Percentiles rank a stretch among this genome's conserved stretches.
Conservation (phyloP, 1,140 invertebrate genomes). For the Pseudomyrmex cubaensis region DNA sequence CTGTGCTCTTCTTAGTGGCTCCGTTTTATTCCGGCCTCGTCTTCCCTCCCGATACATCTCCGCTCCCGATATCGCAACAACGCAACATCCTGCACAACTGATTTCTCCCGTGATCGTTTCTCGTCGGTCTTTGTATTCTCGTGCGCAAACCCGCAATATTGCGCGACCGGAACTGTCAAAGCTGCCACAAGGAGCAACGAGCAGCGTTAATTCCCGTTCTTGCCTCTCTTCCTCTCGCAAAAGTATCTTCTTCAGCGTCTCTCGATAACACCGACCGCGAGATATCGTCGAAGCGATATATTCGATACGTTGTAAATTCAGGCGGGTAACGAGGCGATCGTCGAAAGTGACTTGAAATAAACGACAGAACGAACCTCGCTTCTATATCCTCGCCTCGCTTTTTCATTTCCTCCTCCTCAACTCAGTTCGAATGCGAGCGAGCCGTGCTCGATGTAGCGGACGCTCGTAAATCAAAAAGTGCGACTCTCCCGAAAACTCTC, state of each 20-base stretch:
- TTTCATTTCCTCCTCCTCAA: slow-evolving; percentile 67
- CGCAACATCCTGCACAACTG: slow-evolving; percentile 26
- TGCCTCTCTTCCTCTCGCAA: neutral
- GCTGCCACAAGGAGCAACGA: neutral
- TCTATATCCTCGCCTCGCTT: slow-evolving; percentile 56
- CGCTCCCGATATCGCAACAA: slow-evolving; percentile 50
- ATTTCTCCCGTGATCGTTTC: slow-evolving; percentile 41
- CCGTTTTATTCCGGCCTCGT: neutral
- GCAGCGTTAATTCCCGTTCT: neutral
- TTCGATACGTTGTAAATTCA: slow-evolving; percentile 81
- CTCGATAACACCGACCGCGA: slow-evolving; percentile 50
- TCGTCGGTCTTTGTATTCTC: slow-evolving; percentile 40
- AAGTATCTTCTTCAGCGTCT: slow-evolving; percentile 9
- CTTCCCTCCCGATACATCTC: slow-evolving; percentile 31
- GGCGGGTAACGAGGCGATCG: slow-evolving; percentile 82
- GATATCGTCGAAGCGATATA: slow-evolving; percentile 62
- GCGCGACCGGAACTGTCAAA: slow-evolving; percentile 23
- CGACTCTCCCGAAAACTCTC: slow-evolving; percentile 68
- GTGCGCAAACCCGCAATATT: slow-evolving; percentile 44
- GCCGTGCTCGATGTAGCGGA: slow-evolving; percentile 59
- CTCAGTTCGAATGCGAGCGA: slow-evolving; percentile 64
- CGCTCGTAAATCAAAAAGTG: slow-evolving; percentile 81
- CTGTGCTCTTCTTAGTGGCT: neutral
- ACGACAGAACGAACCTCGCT: slow-evolving; percentile 71
- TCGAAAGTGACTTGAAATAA: slow-evolving; percentile 83